Evolutionary conservation across 2,113 vertebrate genomes (phyloP).

Genomic region (Mellivora capensis): DNA sequence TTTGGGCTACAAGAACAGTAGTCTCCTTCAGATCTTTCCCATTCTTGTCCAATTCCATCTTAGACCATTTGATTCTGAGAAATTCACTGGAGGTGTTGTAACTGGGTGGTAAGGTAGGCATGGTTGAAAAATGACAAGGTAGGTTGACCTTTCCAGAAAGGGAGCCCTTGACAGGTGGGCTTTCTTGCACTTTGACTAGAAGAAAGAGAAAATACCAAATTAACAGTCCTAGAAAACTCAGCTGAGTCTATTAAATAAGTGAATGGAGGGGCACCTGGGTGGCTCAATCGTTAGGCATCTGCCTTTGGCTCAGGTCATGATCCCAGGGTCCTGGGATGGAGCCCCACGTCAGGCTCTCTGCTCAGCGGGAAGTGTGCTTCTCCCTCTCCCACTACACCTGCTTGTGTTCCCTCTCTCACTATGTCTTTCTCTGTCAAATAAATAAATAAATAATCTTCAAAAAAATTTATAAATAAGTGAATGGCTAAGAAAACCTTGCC

Average conservation of each 20-base stretch:
- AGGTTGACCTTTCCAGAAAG: constrained; percentile 92
- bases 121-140: constrained; percentile 92
- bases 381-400: too few species aligned
- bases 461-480: background rate
- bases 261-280: too few species aligned
- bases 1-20: constrained; percentile 93
- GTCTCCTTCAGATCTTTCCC: constrained; percentile 88
- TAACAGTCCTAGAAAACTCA: background rate
- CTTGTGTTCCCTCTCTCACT: too few species aligned
- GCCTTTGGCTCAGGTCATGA: too few species aligned
- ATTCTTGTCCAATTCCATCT: constrained; percentile 85
- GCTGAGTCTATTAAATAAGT: background rate
- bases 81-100: constrained; percentile 84
- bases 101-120: constrained; percentile 87
- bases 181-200: constrained; percentile 81
- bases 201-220: constrained; percentile 36
- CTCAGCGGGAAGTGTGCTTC: too few species aligned
- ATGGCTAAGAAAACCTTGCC: background rate
- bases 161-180: constrained; percentile 85
- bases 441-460: too few species aligned
- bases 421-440: too few species aligned
- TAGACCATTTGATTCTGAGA: constrained; percentile 97
- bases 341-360: too few species aligned
- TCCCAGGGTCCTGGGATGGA: too few species aligned
- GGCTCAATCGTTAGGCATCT: too few species aligned